phyloP scores from a whole-genome alignment of 2,113 vertebrate genomes.

The Alethe diademata region DNA sequence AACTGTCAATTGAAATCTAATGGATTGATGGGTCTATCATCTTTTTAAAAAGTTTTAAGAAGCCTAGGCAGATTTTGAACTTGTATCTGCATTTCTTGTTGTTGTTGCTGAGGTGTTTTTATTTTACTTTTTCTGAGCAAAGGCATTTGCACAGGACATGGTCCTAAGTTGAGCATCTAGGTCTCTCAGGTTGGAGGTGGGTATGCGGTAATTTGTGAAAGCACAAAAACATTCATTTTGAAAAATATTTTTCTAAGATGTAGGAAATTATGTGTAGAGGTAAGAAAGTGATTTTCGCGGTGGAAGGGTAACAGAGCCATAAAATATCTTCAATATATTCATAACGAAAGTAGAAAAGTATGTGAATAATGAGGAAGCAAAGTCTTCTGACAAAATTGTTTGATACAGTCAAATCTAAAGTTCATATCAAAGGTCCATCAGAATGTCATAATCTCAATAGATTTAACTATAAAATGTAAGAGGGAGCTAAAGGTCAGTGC shows the following conservation, averaged over 20 bases:
- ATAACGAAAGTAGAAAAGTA: background rate
- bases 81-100: background rate
- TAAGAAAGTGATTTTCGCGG: background rate
- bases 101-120: background rate
- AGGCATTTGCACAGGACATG: background rate
- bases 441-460: background rate
- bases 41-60: background rate
- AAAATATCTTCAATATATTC: background rate
- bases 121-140: background rate
- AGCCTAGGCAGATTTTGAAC: background rate
- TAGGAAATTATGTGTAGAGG: background rate
- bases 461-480: background rate
- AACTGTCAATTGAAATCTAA: background rate
- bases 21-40: background rate
- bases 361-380: background rate
- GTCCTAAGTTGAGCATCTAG: background rate
- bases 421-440: background rate
- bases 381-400: background rate
- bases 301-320: background rate
- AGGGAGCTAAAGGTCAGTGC: background rate
- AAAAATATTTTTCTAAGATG: background rate
- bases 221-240: background rate
- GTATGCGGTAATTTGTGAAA: background rate
- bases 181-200: background rate
- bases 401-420: background rate